phyloP scores from a whole-genome alignment of 2,888 invertebrate species.

The Chymomyza procnemis region DNA sequence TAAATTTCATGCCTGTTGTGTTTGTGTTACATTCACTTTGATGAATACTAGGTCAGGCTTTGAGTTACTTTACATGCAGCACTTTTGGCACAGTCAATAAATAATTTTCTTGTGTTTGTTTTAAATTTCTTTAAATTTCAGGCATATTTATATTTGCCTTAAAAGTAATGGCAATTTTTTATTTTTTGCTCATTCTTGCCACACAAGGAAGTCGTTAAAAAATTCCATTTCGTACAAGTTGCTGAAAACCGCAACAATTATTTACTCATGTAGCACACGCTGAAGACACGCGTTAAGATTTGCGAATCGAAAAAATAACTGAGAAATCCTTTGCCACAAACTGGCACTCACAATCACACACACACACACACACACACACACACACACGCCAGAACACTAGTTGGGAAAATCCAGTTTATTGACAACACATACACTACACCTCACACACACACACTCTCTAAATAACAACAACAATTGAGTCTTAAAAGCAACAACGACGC shows the following conservation, averaged over 20 bases:
- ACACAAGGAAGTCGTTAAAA: background rate
- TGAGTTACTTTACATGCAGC: background rate
- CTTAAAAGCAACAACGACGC: background rate
- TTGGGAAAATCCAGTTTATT: conserved; percentile 61
- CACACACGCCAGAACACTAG: conserved; percentile 47
- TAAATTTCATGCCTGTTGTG: too few species aligned
- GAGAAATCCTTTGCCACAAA: conserved; percentile 43
- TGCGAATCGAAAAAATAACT: conserved; percentile 29
- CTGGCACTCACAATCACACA: conserved; percentile 31
- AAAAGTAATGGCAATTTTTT: background rate
- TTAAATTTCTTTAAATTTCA: background rate
- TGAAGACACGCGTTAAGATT: conserved; percentile 37
- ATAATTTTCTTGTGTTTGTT: background rate
- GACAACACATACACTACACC: conserved; percentile 17
- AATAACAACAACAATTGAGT: conserved; percentile 18
- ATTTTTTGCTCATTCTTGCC: background rate
- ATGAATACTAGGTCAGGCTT: background rate
- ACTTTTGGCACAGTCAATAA: background rate
- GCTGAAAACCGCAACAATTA: background rate
- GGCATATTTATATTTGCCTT: background rate
- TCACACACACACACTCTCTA: conserved; percentile 4
- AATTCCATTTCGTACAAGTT: background rate
- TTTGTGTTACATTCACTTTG: background rate
- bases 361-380: conserved; percentile 29
- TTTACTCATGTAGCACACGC: conserved; percentile 6